A percentile compares a stretch with the other conserved stretches of the same genome.
phyloP scores from a whole-genome alignment of 2,888 invertebrate genomes.

The Ernsta delagoae region DNA sequence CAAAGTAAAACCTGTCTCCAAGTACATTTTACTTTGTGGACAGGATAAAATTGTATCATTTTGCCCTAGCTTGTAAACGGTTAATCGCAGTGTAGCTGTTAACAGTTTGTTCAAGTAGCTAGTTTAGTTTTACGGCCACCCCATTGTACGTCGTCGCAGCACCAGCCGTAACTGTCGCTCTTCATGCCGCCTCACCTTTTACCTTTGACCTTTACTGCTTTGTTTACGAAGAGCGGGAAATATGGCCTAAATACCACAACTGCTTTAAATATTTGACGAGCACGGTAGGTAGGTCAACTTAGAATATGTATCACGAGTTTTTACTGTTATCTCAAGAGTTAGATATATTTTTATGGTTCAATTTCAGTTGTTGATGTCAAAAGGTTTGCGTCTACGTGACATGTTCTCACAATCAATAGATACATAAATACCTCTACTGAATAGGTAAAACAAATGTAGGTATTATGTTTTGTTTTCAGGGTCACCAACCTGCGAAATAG shows the following conservation, averaged over 20 bases:
- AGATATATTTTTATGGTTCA: neutral
- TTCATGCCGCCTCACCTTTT: conserved; percentile 24
- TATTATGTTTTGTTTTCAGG: no score
- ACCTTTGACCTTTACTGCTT: conserved; percentile 33
- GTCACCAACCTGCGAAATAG: no score
- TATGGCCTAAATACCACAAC: conserved; percentile 17
- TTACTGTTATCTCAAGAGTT: conserved; percentile 18
- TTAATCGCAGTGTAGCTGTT: conserved; percentile 8
- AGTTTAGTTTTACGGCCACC: conserved; percentile 25
- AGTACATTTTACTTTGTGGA: neutral
- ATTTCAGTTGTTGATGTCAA: neutral
- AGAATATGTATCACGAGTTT: conserved; percentile 3
- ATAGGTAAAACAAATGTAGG: no score
- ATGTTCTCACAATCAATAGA: neutral
- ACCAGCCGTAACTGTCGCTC: conserved; percentile 22
- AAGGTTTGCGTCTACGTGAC: neutral
- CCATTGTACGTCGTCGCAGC: conserved; percentile 24
- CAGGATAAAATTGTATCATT: conserved; percentile 10
- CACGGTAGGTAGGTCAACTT: neutral
- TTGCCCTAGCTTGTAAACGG: neutral
- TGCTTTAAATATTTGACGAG: conserved; percentile 29
- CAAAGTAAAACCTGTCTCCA: neutral
- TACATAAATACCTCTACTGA: no score
- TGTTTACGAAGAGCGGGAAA: conserved; percentile 30
- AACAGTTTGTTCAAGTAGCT: conserved; percentile 14